Percentiles rank a stretch among this genome's conserved stretches.
Conservation (phyloP, 2,888 invertebrate species). For the Diaphora mendica region DNA sequence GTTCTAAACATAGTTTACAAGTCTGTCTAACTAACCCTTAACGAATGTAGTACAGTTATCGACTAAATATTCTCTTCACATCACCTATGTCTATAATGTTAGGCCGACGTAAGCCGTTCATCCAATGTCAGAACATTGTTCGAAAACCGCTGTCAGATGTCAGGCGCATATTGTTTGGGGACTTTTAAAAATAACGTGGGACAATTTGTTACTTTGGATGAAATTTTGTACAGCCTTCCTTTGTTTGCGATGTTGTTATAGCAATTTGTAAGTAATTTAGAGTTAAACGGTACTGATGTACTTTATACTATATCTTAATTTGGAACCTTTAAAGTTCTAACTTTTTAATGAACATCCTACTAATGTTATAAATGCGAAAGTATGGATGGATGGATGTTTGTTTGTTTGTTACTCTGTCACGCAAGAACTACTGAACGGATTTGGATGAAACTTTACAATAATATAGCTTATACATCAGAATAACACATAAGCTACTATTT, state of each 20-base stretch:
- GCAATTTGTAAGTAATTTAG: neutral
- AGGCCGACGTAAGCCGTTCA: conserved; percentile 3
- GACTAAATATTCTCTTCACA: neutral
- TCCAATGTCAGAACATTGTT: neutral
- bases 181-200: conserved; percentile 4
- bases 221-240: neutral
- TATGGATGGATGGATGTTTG: no score
- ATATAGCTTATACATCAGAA: no score
- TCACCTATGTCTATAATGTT: neutral
- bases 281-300: neutral
- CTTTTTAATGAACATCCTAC: neutral
- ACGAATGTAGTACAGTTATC: no score
- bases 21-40: no score
- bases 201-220: neutral
- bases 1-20: no score
- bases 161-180: conserved; percentile 2
- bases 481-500: no score
- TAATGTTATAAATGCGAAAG: no score
- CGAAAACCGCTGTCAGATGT: neutral
- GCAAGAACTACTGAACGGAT: no score
- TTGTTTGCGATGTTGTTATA: neutral
- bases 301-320: neutral
- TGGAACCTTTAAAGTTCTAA: neutral
- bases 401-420: no score
- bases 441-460: no score